Percentiles rank a stretch among this genome's conserved stretches.
Evolutionary conservation across 1,140 invertebrate species (phyloP).

Genomic region (Bradynema listronoti): DNA sequence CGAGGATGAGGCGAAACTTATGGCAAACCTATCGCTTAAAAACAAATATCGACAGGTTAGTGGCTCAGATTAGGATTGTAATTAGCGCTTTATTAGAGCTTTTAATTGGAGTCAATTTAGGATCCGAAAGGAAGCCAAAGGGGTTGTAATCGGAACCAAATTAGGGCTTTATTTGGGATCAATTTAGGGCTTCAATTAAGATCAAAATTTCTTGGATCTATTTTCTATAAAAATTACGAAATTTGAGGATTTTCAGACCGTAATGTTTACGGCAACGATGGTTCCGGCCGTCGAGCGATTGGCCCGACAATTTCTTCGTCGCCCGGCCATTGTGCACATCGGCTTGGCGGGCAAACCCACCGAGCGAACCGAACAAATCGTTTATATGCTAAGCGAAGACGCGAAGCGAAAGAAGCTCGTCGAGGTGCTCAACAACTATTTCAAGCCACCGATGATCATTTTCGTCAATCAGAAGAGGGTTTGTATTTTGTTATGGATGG

Average conservation of each 20-base stretch:
- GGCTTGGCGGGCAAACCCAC: constrained; percentile 92
- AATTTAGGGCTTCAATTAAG: no score
- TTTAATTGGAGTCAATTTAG: no score
- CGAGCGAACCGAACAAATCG: constrained; percentile 93
- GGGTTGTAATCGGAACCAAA: no score
- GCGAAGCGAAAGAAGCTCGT: constrained; percentile 73
- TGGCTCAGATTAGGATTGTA: no score
- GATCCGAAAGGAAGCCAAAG: no score
- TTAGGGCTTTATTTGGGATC: no score
- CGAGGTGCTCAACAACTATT: constrained; percentile 62
- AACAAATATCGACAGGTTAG: constrained; percentile 85
- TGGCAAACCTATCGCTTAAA: constrained; percentile 80
- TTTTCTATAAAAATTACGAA: no score
- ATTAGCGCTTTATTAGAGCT: no score
- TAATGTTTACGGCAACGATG: constrained; percentile 99
- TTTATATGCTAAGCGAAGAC: constrained; percentile 85
- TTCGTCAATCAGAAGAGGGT: constrained; percentile 98
- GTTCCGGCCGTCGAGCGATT: constrained; percentile 90
- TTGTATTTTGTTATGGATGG: no score
- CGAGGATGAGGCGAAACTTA: constrained; percentile 81
- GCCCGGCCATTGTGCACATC: constrained; percentile 91
- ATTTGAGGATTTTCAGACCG: constrained; percentile 74
- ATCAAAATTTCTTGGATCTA: no score
- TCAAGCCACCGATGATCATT: constrained; percentile 89
- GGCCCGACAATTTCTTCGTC: constrained; percentile 82